A percentile compares a stretch with the other conserved stretches of the same genome.
Conservation (phyloP, 2,113 vertebrate species). For the Halcyon senegalensis region DNA sequence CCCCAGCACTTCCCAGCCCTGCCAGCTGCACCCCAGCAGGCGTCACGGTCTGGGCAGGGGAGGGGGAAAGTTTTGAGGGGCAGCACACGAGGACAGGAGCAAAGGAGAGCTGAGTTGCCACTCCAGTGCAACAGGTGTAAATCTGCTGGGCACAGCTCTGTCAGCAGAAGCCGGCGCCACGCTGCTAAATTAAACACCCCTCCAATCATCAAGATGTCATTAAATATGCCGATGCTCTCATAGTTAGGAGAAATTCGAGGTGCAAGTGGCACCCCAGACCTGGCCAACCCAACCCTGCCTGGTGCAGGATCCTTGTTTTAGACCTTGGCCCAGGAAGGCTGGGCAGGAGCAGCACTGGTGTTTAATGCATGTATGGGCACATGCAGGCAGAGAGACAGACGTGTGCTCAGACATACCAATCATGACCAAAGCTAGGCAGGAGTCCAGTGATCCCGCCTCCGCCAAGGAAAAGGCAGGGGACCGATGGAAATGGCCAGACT, state of each 20-base stretch:
- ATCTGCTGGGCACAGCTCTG: slow-evolving; percentile 31
- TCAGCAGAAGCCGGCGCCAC: not conserved
- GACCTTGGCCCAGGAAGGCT: accelerated
- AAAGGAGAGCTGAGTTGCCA: not conserved
- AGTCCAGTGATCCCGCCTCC: not conserved
- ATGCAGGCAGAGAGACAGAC: not conserved
- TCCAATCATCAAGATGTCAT: not conserved
- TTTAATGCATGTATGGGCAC: accelerated
- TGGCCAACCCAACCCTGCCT: not conserved
- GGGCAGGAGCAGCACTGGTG: not conserved
- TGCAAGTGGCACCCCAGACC: not conserved
- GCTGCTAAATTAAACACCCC: not conserved
- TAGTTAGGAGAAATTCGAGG: not conserved
- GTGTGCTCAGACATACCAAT: accelerated
- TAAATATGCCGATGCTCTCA: not conserved
- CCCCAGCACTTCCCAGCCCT: not conserved
- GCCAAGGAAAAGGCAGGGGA: not conserved
- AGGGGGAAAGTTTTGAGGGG: not conserved
- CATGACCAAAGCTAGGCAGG: not conserved
- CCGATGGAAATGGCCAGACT: not conserved
- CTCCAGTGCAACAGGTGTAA: slow-evolving; percentile 39
- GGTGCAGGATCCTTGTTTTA: not conserved
- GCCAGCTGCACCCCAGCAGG: not conserved
- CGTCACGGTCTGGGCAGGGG: not conserved
- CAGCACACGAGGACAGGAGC: accelerated